A percentile compares a stretch with the other conserved stretches of the same genome.
phyloP scores from a whole-genome alignment of 2,113 vertebrate genomes.

The Rhinichthys klamathensis region DNA sequence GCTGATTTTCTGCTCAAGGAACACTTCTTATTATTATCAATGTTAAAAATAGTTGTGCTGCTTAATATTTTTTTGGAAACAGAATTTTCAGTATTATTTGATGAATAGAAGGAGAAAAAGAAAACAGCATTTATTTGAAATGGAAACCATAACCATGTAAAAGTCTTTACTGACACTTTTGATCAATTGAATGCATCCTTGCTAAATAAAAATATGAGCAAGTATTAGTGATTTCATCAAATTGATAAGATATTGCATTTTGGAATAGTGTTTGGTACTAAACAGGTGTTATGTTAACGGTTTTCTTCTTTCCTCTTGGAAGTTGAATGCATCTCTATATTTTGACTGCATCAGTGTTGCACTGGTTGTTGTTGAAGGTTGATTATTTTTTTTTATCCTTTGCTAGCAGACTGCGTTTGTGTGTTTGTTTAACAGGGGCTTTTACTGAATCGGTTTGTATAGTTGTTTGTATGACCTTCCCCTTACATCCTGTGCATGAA shows the following conservation, averaged over 20 bases:
- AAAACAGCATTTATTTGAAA: too few relatives aligned
- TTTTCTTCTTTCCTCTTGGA: background rate
- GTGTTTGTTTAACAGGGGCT: background rate
- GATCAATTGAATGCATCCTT: too few relatives aligned
- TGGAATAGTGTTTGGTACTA: background rate
- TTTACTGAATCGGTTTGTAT: background rate
- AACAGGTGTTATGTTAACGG: background rate
- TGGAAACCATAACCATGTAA: too few relatives aligned
- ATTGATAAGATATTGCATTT: background rate
- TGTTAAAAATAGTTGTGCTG: background rate
- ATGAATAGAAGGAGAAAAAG: too few relatives aligned
- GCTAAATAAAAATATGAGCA: too few relatives aligned
- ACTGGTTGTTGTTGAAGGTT: background rate
- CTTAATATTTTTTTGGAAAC: background rate
- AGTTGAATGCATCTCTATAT: background rate
- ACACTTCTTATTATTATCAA: background rate
- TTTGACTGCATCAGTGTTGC: background rate
- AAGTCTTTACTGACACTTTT: too few relatives aligned
- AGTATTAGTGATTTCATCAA: background rate
- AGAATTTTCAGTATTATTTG: background rate
- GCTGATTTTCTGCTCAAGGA: background rate
- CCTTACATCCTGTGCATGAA: background rate
- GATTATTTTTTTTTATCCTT: background rate
- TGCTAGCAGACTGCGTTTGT: background rate
- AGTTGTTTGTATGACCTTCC: slow-evolving; percentile 19